Base-by-base conservation (phyloP, 2,888 invertebrate species). In the Chorisops tibialis region DNA sequence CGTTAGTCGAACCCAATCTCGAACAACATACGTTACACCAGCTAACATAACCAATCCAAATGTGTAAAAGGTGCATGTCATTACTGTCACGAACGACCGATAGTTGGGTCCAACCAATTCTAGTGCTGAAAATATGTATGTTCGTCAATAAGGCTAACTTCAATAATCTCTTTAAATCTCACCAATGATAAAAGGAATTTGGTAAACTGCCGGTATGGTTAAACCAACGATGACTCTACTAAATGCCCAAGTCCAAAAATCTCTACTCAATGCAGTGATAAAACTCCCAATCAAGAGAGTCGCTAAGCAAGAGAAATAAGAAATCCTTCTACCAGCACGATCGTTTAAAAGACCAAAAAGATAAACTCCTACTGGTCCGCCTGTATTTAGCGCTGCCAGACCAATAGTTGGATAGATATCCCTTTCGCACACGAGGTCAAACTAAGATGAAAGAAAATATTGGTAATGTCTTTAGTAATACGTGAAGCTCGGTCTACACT, bases 161-260 rank as follows among this genome's bases (percentile, higher is more conserved):
- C 16, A 41, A 38, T 14, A 50, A 21, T 37, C 38, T n/a, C 11
- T 37, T 11, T 47, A 41, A 38, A 30, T 37, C 87, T 85, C 80
- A 95, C 95, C 91, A 72, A 96, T 93, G 63, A 95, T 94, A 74
- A 94, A 94, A 1, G 96, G 95, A 76, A 95, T 94, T 79, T 94
- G 93, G 77, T 95, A 94, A 41, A 95, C 87, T 1, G 94, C 94
- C 3, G 95, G 94, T 70, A 95, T 91, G 0, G 94, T 93, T 5
- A 93, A 79, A 3, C 96, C 96, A n/a, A 94, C 93, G 50, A 93
- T 81, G 16, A 87, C 81, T 66, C 95, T 82, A 70, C 91, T 90
- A 2, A 84, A 79, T 1, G 90, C 86, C 92, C 95, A 95, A 66
- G 85, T 83, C 88, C 89, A 89, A 74, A 90, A 93, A 71, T 87